Evolutionary conservation across 2,888 invertebrate species (phyloP), one percentile per base, ranked within the genome.

Genomic region (Deilephila elpenor): DNA sequence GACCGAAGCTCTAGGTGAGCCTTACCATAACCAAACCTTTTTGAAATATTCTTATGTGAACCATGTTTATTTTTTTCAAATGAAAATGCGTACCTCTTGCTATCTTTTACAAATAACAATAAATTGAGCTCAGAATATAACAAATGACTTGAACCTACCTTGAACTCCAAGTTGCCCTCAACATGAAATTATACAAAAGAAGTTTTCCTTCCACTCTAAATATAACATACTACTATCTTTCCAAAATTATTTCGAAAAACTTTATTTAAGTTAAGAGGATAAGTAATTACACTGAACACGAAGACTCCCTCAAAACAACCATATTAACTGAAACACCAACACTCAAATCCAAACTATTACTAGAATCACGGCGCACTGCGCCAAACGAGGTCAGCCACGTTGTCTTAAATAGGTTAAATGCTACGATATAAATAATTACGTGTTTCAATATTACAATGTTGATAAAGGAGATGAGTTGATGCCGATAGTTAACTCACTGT

Each of bases 341-440:
- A 25, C 25, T 67, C 25, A 25, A 51, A 67, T 20, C 67, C 67
- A 64, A 64, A 64, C 20, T 64, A 67, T n/a, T 20, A 37, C 64
- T 11, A 25, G 17, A 11, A 20, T 71, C n/a, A n/a, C 59, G 29
- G 29, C 62, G 51, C 44, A 67, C 67, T 17, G 64, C 20, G 25
- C 51, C 6, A 51, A 67, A 67, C 67, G 67, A 67, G 67, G 67
- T 67, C 67, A 67, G 44, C 17, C 51, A 44, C 25, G 67, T 67
- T 67, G 67, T 51, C 51, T 67, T 44, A 67, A 67, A 67, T 67
- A 67, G 67, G 67, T 67, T 67, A 67, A 67, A 67, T 67, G 51
- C 51, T 67, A 25, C 44, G 20, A 44, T 67, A 51, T 67, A 62
- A 62, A 67, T 67, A 44, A 67, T 67, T 44, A 44, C 29, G 20